Base-by-base conservation (phyloP, 2,113 vertebrate species). In the Microcebus jonahi region DNA sequence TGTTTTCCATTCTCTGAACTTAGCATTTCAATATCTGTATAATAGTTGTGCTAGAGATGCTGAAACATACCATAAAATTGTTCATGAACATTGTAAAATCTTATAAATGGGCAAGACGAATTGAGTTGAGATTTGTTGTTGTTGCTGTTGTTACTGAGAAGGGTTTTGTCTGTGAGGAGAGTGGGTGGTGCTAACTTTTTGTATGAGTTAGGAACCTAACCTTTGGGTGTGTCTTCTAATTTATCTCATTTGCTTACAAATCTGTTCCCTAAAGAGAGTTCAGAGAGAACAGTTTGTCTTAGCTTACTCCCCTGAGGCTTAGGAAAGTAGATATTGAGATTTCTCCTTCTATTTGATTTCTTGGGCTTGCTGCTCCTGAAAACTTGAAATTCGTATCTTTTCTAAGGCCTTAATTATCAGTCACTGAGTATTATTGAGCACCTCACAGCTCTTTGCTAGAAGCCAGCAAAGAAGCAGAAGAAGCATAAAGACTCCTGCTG, bases 1-100 rank as follows among this genome's bases (percentile, higher is more conserved):
- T 97, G 96, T 84, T 97, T 98, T 97, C 95, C 71, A 53, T 97
- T 98, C 97, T 96, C 93, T 95, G 94, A 67, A 97, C 98, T 98
- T 93, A 97, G 5, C 85, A 20, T 96, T 89, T 96, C 97, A 96
- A 98, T 95, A 97, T 98, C 97, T 98, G 96, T 96, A 83, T 96
- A 89, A 97, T 96, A 97, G 96, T 95, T 48, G 53, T 80, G 82
- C 96, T 98, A 97, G 97, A 97, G 97, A 87, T 97, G 96, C 88
- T 95, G 88, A 96, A 84, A 95, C 94, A 84, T 86, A 50, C 87
- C 96, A 88, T 96, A 97, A 89, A 95, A 76, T 87, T 84, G 10
- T 91, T 81, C 95, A 70, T 73, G 83, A 88, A 89, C 50, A 73
- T 79, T 36, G 34, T 34, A 84, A 36, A 86, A 67, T 90, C 73